Evolutionary conservation across 2,888 invertebrate genomes (phyloP).

Genomic region (Sthenelais limicola): DNA sequence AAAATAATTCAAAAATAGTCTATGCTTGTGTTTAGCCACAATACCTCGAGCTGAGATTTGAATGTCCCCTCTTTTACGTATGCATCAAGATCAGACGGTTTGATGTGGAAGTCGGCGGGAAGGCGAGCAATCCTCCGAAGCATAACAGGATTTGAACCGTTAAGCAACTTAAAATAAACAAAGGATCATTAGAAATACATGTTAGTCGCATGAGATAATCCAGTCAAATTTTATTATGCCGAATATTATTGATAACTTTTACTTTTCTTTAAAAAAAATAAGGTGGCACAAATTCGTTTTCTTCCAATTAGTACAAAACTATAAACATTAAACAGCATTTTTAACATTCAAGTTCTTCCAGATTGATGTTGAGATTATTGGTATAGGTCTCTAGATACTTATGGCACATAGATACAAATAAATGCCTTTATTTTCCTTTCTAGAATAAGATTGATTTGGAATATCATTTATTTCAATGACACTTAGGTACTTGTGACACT

Average conservation of each 20-base stretch:
- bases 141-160: constrained; percentile 41
- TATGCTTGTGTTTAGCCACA: constrained; percentile 1
- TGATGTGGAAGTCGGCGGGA: constrained; percentile 43
- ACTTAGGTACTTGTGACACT: background rate
- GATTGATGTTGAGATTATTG: no score
- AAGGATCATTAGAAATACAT: background rate
- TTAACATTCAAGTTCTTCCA: no score
- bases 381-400: no score
- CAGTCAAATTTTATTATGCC: no score
- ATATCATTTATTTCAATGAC: background rate
- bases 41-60: constrained; percentile 18
- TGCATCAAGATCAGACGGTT: background rate
- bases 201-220: no score
- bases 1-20: no score
- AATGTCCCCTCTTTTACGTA: constrained; percentile 23
- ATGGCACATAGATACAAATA: no score
- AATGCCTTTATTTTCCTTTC: background rate
- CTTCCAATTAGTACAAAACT: no score
- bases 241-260: no score
- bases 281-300: no score
- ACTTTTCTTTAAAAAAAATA: no score
- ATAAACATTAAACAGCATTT: no score
- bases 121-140: constrained; percentile 28
- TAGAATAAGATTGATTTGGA: background rate
- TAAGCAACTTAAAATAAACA: constrained; percentile 42